Evolutionary conservation across 2,113 vertebrate genomes (phyloP).

Genomic region (Chloropsis hardwickii): DNA sequence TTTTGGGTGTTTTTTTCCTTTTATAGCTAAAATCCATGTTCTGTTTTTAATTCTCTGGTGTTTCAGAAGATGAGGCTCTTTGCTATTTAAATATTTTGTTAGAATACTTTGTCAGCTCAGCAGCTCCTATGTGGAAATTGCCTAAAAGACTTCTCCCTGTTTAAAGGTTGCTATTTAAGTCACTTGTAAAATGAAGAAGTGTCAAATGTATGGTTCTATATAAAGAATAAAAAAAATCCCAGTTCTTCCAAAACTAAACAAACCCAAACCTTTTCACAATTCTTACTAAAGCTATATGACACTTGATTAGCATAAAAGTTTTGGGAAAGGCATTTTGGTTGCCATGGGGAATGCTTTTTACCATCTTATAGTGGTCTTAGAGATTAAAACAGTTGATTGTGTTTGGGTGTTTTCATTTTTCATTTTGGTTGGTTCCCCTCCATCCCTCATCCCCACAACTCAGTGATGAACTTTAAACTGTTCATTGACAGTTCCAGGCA

Average conservation of each 20-base stretch:
- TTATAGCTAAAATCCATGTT: background rate
- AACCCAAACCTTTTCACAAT: background rate
- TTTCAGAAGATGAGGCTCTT: background rate
- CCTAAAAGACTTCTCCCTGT: background rate
- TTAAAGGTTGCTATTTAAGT: background rate
- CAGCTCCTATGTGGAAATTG: background rate
- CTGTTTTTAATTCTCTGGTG: background rate
- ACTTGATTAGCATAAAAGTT: background rate
- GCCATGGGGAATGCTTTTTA: background rate
- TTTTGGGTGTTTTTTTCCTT: background rate
- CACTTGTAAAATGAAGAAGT: background rate
- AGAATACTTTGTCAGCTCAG: background rate
- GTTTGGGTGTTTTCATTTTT: background rate
- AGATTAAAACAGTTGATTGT: background rate
- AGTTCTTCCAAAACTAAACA: background rate
- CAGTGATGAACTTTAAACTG: background rate
- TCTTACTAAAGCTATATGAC: background rate
- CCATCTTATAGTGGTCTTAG: fast-evolving
- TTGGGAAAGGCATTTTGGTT: background rate
- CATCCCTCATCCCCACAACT: background rate
- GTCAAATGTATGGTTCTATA: background rate
- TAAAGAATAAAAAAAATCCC: background rate
- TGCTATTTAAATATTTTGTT: background rate
- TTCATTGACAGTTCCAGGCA: background rate
- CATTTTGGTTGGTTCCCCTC: background rate